A percentile compares a stretch with the other conserved stretches of the same genome.
Conservation (phyloP, 2,113 vertebrate species). For the Trematocara unimaculatum region DNA sequence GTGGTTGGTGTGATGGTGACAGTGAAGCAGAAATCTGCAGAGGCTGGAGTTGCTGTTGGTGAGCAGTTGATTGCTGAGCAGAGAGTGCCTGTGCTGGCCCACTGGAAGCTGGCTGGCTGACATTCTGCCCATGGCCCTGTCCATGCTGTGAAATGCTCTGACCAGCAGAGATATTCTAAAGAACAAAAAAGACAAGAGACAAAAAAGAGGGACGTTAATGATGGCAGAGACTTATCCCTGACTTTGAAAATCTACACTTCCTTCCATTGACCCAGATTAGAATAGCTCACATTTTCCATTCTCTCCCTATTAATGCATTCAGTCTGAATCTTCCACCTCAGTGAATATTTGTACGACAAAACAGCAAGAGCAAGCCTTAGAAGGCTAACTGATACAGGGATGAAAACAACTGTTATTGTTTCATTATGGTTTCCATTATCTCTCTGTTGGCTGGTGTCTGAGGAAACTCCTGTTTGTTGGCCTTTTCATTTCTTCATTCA, state of each 20-base stretch:
- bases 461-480: constrained; percentile 18
- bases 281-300: constrained; percentile 30
- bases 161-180: constrained; percentile 61
- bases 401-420: constrained; percentile 26
- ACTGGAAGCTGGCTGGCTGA: constrained; percentile 65
- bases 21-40: constrained; percentile 73
- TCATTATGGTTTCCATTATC: constrained; percentile 21
- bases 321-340: background rate
- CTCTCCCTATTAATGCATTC: constrained; percentile 1
- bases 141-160: constrained; percentile 71
- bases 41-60: constrained; percentile 64
- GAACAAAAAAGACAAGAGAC: background rate
- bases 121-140: constrained; percentile 48
- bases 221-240: background rate
- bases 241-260: constrained; percentile 28
- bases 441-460: constrained; percentile 1
- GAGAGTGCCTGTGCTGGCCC: constrained; percentile 27
- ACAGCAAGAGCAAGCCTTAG: background rate
- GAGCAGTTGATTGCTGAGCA: constrained; percentile 19
- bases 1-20: constrained; percentile 63
- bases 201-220: background rate
- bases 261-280: constrained; percentile 37
- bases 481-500: background rate
- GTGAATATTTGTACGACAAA: background rate
- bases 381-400: background rate